These are phyloP conservation scores for Conus ventricosus DNA, from an alignment of 1,140 invertebrate species.

Conservation along the genomic window DNA sequence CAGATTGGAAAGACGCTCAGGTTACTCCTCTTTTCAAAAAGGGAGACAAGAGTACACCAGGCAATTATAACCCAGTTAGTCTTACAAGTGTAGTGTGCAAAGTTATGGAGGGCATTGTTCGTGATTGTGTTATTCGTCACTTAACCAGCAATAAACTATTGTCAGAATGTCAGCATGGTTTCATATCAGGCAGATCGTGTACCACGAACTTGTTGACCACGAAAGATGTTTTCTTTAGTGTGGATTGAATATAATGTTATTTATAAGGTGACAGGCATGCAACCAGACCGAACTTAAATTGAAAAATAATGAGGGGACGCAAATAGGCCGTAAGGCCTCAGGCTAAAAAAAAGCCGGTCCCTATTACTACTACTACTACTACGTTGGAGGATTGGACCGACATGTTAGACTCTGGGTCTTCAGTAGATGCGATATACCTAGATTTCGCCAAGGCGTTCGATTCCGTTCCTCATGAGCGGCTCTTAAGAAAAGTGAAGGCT, in stretches of 20 bases:
- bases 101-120: neutral
- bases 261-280: no score
- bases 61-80: neutral
- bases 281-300: no score
- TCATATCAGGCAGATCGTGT: neutral
- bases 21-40: constrained; percentile 14
- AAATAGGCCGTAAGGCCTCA: no score
- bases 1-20: neutral
- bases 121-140: neutral
- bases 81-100: neutral
- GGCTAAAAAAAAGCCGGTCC: no score
- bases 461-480: no score
- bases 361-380: no score
- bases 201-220: neutral
- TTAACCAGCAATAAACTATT: neutral
- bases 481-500: no score
- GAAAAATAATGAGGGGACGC: no score
- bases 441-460: constrained; percentile 10
- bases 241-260: no score
- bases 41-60: neutral
- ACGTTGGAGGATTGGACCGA: neutral
- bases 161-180: neutral
- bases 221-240: no score
- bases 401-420: neutral
- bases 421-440: constrained; percentile 14